These are phyloP conservation scores for Bungarus multicinctus DNA, from an alignment of 2,113 vertebrate species.

Conservation along the genomic window DNA sequence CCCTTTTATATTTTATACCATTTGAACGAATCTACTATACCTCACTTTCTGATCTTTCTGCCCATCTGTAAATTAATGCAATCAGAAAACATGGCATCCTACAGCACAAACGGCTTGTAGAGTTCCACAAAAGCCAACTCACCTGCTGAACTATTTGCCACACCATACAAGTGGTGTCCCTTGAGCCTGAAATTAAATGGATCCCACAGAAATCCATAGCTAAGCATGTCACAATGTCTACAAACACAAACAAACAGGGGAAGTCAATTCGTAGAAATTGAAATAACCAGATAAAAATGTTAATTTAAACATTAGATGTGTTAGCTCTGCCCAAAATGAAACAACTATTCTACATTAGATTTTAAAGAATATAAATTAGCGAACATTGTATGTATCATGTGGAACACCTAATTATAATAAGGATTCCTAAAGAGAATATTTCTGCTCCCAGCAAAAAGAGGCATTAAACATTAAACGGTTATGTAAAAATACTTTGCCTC, in stretches of 20 bases:
- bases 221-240: conserved; percentile 95
- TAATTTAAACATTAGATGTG: neutral
- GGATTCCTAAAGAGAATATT: neutral
- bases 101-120: conserved; percentile 4
- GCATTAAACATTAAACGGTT: neutral
- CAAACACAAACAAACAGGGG: conserved; percentile 53
- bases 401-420: neutral
- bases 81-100: neutral
- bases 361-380: neutral
- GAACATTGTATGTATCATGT: neutral
- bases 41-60: neutral
- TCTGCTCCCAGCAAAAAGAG: neutral
- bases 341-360: neutral
- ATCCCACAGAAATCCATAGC: conserved; percentile 92
- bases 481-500: neutral
- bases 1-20: neutral
- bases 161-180: conserved; percentile 96
- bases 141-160: conserved; percentile 97
- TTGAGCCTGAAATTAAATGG: conserved; percentile 95
- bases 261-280: neutral
- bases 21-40: neutral
- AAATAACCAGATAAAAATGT: neutral
- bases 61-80: neutral
- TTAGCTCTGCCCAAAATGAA: neutral
- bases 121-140: conserved; percentile 12